Evolutionary conservation across 2,888 invertebrate genomes (phyloP), one percentile per base, ranked within the genome.

Genomic region (Ophioninae sp.): DNA sequence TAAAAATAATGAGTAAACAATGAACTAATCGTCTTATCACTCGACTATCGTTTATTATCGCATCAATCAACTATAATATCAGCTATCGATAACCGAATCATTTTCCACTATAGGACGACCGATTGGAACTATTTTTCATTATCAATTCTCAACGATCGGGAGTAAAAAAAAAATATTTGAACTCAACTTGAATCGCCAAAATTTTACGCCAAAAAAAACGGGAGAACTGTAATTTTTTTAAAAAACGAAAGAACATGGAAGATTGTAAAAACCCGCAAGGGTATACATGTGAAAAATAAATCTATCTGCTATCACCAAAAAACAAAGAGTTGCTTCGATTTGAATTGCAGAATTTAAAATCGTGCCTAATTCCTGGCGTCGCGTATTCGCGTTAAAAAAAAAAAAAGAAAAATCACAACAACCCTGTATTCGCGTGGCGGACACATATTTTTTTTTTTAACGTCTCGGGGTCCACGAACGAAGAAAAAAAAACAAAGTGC

Each of bases 321-420:
- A 20, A n/a, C n/a, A n/a, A 59, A 20, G 6, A 20, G 2, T 21
- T 20, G 21, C 17, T 59, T 20, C 20, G 21, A 59, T 0, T 20
- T n/a, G 1, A 17, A 59, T 20, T 7, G 57, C 23, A 23, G 6
- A 57, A 57, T 37, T 7, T 70, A 37, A 57, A 57, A 57, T 70
- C 10, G 10, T 56, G n/a, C 56, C 37, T 7, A 57, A 73, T 73
- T 62, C 37, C 21, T 61, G 7, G 41, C n/a, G 41, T 61, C 61
- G 61, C 39, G 59, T 57, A 30, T 41, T 44, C 80, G 30, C 7
- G 61, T 64, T 20, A 20, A 20, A 30, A 30, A 30, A 30, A 30
- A 30, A n/a, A n/a, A n/a, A 44, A 44, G 13, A 44, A 44, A 44
- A 44, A 44, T 44, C 10, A 3, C 13, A 17, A 0, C 44, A 44